Conservation (phyloP, 1,140 invertebrate species). For the Gonatopus flavifemur region DNA sequence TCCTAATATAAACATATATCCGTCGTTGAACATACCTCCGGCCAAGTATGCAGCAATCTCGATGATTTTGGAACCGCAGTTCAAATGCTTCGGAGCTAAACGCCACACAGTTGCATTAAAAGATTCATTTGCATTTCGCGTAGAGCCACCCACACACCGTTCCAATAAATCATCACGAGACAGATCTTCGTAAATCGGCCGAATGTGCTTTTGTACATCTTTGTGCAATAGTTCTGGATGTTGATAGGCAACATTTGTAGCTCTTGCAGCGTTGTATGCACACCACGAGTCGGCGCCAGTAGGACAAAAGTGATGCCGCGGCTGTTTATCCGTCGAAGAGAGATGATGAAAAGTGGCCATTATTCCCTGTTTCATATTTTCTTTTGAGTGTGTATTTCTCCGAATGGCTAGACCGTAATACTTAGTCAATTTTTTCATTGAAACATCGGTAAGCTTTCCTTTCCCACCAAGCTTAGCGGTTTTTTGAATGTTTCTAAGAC, state of each 20-base stretch:
- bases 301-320: slow-evolving; percentile 27
- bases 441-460: not conserved
- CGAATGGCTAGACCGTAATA: slow-evolving; percentile 41
- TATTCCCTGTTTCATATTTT: slow-evolving; percentile 40
- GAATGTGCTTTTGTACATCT: not conserved
- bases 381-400: slow-evolving; percentile 29
- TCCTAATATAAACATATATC: not conserved
- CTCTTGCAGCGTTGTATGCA: slow-evolving; percentile 27
- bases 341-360: slow-evolving; percentile 39
- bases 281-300: slow-evolving; percentile 33
- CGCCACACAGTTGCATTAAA: no score
- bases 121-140: not conserved
- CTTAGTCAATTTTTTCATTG: slow-evolving; percentile 8
- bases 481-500: slow-evolving; percentile 23
- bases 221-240: not conserved
- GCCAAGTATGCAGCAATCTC: not conserved
- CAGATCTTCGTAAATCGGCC: not conserved
- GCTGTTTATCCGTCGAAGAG: slow-evolving; percentile 28
- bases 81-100: no score
- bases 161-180: not conserved
- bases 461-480: slow-evolving; percentile 6
- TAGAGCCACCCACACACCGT: not conserved
- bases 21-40: not conserved
- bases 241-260: slow-evolving; percentile 7
- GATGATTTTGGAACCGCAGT: no score